phyloP scores from a whole-genome alignment of 2,113 vertebrate genomes.

The Arizona elegans region DNA sequence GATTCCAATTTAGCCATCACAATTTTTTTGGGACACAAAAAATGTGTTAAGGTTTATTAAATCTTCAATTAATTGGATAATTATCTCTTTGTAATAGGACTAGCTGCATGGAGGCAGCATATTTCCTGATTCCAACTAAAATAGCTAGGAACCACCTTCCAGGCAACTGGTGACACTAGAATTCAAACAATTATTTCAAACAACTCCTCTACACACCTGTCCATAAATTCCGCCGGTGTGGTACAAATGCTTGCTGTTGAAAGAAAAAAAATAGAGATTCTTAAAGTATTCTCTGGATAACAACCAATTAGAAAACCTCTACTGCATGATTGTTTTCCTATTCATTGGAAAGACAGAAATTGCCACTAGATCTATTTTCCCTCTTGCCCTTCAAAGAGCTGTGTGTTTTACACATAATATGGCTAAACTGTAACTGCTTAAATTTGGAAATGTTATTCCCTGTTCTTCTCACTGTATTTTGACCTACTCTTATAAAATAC shows the following conservation, averaged over 20 bases:
- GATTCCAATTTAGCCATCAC: background rate
- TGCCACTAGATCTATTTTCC: background rate
- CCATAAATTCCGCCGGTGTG: background rate
- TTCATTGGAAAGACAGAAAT: background rate
- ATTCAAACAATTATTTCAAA: background rate
- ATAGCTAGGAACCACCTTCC: background rate
- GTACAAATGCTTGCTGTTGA: background rate
- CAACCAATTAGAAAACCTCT: background rate
- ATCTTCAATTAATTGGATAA: background rate
- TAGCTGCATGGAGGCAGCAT: background rate
- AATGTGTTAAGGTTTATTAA: background rate
- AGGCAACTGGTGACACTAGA: background rate
- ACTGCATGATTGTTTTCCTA: background rate
- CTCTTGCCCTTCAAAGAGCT: background rate
- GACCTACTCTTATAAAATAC: background rate
- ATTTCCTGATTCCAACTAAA: background rate
- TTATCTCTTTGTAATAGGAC: background rate
- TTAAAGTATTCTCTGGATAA: background rate
- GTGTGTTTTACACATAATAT: background rate
- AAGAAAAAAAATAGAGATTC: background rate
- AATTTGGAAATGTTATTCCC: background rate
- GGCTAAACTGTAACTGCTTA: background rate
- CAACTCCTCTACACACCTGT: background rate
- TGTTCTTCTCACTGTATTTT: background rate
- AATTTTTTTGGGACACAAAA: background rate